Evolutionary conservation across 2,888 invertebrate species (phyloP).

Genomic region (Pasiphila rectangulata): DNA sequence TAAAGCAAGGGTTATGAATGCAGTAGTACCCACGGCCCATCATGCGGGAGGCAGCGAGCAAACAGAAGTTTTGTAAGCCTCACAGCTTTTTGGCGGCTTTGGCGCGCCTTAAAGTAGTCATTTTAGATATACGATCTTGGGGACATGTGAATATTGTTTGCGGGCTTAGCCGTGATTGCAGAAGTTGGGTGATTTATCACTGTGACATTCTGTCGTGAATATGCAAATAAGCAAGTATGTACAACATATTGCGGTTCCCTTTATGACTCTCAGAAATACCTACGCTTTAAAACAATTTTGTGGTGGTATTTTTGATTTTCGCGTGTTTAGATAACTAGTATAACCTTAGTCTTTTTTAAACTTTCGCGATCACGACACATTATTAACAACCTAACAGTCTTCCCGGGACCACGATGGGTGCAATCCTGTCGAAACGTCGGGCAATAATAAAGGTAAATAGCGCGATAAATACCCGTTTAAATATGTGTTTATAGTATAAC

Average conservation of each 20-base stretch:
- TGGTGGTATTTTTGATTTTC: too few species aligned
- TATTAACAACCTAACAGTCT: too few species aligned
- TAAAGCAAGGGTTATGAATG: constrained; percentile 10
- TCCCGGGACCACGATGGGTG: too few species aligned
- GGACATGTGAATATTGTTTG: constrained; percentile 19
- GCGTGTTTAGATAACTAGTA: too few species aligned
- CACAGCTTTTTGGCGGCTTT: constrained; percentile 25
- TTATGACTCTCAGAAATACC: constrained; percentile 1
- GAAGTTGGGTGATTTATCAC: not conserved
- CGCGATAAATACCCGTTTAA: too few species aligned
- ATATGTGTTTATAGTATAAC: too few species aligned
- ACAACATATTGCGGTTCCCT: not conserved
- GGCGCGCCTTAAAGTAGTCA: constrained; percentile 21
- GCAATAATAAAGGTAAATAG: too few species aligned
- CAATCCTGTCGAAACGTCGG: too few species aligned
- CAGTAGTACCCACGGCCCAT: constrained; percentile 1
- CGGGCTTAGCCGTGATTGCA: not conserved
- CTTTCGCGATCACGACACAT: too few species aligned
- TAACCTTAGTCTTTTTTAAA: too few species aligned
- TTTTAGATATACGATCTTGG: constrained; percentile 22
- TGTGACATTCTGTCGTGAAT: not conserved
- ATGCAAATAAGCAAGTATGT: not conserved
- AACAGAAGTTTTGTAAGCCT: constrained; percentile 28
- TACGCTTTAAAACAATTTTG: too few species aligned
- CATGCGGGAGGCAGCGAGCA: constrained; percentile 28